These are phyloP conservation scores for Psilopogon haemacephalus DNA, from an alignment of 2,113 vertebrate species.

Conservation along the genomic window DNA sequence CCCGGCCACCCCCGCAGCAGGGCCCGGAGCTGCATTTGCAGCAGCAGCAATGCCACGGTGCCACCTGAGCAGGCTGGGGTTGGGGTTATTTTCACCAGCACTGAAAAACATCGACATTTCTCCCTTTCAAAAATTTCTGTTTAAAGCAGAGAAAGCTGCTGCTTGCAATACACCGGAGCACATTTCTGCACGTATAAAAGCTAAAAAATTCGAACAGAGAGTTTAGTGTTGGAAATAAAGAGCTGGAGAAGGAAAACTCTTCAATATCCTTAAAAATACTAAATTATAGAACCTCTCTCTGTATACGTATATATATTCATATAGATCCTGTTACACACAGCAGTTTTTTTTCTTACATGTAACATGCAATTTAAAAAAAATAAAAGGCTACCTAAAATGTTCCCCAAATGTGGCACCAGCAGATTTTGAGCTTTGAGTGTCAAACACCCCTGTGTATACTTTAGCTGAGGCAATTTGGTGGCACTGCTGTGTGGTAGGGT, in stretches of 20 bases:
- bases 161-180: neutral
- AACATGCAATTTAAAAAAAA: neutral
- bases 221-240: neutral
- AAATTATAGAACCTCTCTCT: neutral
- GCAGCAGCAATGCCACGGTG: neutral
- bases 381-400: neutral
- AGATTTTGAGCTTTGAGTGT: neutral
- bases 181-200: neutral
- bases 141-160: neutral
- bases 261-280: neutral
- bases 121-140: no score
- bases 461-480: neutral
- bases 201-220: neutral
- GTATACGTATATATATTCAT: no score
- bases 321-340: neutral
- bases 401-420: neutral
- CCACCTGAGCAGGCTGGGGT: neutral
- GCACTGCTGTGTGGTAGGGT: accelerated
- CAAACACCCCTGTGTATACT: accelerated
- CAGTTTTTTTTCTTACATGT: neutral
- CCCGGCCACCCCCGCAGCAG: no score
- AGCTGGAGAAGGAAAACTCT: neutral
- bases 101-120: neutral
- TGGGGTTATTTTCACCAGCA: neutral
- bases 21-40: neutral